Percentiles rank a stretch among this genome's conserved stretches.
Conservation (phyloP, 2,888 invertebrate species). For the Yponomeuta malinellus region DNA sequence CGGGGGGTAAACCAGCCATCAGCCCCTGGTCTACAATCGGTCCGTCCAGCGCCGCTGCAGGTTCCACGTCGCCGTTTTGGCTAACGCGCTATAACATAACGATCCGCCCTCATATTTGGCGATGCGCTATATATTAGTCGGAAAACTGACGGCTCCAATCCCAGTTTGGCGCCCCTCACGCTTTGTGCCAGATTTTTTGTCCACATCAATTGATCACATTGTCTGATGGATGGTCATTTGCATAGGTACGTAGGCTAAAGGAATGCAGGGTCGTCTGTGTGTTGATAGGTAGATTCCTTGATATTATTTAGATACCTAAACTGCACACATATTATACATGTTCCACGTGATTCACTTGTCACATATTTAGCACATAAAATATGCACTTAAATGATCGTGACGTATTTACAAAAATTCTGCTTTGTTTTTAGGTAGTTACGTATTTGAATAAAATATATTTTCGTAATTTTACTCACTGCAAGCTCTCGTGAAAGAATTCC, state of each 20-base stretch:
- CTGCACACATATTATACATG: background rate
- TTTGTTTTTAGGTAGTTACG: too few relatives aligned
- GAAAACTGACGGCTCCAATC: conserved; percentile 16
- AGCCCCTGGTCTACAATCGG: conserved; percentile 1
- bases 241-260: background rate
- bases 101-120: conserved; percentile 6
- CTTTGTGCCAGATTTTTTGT: conserved; percentile 30
- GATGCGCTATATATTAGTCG: conserved; percentile 8
- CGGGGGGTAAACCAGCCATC: background rate
- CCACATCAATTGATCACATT: conserved; percentile 13
- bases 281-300: background rate
- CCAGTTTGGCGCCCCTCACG: conserved; percentile 24
- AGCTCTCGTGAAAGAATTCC: too few relatives aligned
- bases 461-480: too few relatives aligned
- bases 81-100: background rate
- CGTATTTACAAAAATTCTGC: too few relatives aligned
- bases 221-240: conserved; percentile 8
- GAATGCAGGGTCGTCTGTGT: background rate
- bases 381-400: too few relatives aligned
- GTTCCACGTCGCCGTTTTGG: conserved; percentile 2
- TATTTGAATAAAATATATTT: too few relatives aligned
- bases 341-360: too few relatives aligned
- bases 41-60: conserved; percentile 4
- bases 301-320: background rate
- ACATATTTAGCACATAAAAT: too few relatives aligned